A percentile compares a stretch with the other conserved stretches of the same genome.
Evolutionary conservation across 2,797 vertebrate species (phyloP).

Genomic region (Myotis findleyi): DNA sequence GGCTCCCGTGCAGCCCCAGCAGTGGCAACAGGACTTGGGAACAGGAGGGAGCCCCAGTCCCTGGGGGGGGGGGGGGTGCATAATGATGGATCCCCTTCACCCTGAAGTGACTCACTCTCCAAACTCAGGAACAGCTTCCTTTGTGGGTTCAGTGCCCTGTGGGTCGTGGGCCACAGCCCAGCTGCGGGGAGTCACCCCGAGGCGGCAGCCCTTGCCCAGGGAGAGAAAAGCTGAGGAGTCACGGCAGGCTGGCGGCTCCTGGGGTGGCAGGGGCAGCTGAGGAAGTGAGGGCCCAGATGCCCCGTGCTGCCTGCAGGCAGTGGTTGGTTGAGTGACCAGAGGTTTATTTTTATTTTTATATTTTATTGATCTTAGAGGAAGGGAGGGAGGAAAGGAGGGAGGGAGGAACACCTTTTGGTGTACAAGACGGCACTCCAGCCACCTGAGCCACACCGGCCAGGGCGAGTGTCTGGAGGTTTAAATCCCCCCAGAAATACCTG

Average conservation of each 20-base stretch:
- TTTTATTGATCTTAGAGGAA: not conserved
- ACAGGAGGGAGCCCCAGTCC: not conserved
- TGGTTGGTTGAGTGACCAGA: not conserved
- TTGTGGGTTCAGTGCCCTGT: not conserved
- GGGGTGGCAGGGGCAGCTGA: not conserved
- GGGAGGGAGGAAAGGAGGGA: not conserved
- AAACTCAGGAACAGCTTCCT: not conserved
- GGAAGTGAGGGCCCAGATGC: not conserved
- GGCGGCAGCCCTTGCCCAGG: not conserved
- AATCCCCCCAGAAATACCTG: not conserved
- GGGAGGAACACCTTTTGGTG: not conserved
- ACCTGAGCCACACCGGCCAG: not conserved
- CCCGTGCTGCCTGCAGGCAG: not conserved
- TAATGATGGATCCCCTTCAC: slow-evolving; percentile 9
- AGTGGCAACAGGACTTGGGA: not conserved
- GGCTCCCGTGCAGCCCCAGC: not conserved
- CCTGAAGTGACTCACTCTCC: not conserved
- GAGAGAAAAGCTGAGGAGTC: not conserved
- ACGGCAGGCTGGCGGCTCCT: not conserved
- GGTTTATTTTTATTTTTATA: not conserved
- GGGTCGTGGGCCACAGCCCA: not conserved
- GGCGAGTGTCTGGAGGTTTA: not conserved
- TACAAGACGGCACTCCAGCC: not conserved
- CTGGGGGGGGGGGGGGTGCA: accelerated
- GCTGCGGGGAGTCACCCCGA: not conserved